Percentiles rank a stretch among this genome's conserved stretches.
These are phyloP conservation scores for Thalassoma bifasciatum DNA, from an alignment of 2,113 vertebrate species.

Conservation along the genomic window DNA sequence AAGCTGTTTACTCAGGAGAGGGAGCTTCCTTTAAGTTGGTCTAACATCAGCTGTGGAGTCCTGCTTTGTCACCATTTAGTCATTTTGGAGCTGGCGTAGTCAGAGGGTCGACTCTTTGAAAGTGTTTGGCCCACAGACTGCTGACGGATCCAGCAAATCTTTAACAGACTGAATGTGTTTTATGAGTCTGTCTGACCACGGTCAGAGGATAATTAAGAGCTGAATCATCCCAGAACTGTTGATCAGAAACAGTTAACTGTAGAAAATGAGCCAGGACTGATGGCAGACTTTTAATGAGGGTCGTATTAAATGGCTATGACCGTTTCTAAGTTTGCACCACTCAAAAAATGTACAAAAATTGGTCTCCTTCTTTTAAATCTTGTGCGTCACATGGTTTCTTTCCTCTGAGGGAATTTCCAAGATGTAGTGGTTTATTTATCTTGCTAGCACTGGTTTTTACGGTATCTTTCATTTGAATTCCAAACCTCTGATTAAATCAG, in stretches of 20 bases:
- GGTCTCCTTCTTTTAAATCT: background rate
- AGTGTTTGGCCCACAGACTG: conserved; percentile 47
- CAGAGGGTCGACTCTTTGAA: conserved; percentile 52
- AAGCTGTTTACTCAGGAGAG: conserved; percentile 15
- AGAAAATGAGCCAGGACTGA: conserved; percentile 6
- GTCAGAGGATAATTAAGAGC: conserved; percentile 54
- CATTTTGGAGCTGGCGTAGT: conserved; percentile 43
- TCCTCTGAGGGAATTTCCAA: conserved; percentile 45
- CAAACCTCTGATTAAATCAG: conserved; percentile 51
- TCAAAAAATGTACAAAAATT: background rate
- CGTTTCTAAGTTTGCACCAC: background rate
- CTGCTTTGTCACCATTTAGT: conserved; percentile 68
- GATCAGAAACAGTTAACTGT: conserved; percentile 41
- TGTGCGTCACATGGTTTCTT: conserved; percentile 1
- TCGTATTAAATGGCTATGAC: conserved; percentile 29
- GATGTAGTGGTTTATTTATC: conserved; percentile 31
- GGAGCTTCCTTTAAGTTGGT: conserved; percentile 26
- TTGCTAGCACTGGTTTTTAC: conserved; percentile 37
- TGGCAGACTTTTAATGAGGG: conserved; percentile 30
- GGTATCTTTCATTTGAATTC: conserved; percentile 61
- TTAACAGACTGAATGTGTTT: conserved; percentile 45
- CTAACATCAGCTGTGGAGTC: conserved; percentile 49
- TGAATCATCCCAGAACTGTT: conserved; percentile 51
- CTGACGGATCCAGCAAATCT: conserved; percentile 48
- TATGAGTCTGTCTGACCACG: conserved; percentile 55